phyloP scores from a whole-genome alignment of 2,797 vertebrate species.

The Coregonus ussuriensis region DNA sequence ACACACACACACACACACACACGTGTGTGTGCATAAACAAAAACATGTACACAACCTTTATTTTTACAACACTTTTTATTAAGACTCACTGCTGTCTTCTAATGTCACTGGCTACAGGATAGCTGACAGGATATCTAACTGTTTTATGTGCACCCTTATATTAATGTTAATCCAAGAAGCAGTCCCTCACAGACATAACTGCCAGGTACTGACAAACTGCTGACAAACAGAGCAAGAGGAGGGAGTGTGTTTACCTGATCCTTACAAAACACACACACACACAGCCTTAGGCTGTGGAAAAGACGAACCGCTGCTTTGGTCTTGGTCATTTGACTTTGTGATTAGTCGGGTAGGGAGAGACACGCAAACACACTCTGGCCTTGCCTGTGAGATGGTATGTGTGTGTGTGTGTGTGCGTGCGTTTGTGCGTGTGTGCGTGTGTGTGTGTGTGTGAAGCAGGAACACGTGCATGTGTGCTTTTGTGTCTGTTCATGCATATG shows the following conservation, averaged over 20 bases:
- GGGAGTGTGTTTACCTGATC: conserved; percentile 54
- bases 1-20: conserved; percentile 4
- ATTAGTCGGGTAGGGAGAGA: conserved; percentile 53
- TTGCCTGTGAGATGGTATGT: not conserved
- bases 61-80: not conserved
- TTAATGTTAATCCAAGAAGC: conserved; percentile 43
- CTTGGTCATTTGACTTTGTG: conserved; percentile 65
- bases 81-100: not conserved
- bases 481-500: not conserved
- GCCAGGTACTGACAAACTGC: conserved; percentile 57
- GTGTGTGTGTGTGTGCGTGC: not conserved
- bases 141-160: conserved; percentile 35
- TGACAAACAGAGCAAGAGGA: conserved; percentile 59
- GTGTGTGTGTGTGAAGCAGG: not conserved
- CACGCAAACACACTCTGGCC: conserved; percentile 24
- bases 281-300: not conserved
- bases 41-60: not conserved
- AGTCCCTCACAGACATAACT: conserved; percentile 42
- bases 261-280: conserved; percentile 14
- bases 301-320: conserved; percentile 46
- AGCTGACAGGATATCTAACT: conserved; percentile 22
- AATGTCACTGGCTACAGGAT: not conserved
- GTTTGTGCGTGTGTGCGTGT: not conserved
- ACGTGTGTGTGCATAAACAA: not conserved
- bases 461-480: not conserved